Conservation (phyloP, 2,888 invertebrate genomes). For the Andrena dorsata region DNA sequence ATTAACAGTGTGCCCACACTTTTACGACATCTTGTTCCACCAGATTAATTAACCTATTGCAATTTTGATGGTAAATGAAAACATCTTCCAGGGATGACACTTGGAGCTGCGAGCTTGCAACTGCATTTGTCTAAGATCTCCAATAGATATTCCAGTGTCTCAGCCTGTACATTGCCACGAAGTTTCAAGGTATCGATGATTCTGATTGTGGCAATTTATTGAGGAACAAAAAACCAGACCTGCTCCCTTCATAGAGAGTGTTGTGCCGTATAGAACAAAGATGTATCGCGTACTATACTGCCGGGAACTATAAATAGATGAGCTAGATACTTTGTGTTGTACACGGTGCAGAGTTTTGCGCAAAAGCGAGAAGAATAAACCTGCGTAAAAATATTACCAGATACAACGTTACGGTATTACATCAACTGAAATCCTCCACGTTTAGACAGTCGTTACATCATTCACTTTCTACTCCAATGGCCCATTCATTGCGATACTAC, state of each 20-base stretch:
- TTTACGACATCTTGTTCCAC: no score
- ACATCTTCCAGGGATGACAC: no score
- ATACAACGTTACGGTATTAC: constrained; percentile 1
- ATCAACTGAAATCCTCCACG: neutral
- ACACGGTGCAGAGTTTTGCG: constrained; percentile 36
- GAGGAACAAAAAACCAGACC: no score
- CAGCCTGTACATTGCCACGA: neutral
- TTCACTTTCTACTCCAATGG: neutral
- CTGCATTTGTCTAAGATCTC: no score
- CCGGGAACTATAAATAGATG: constrained; percentile 62
- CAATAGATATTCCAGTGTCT: no score
- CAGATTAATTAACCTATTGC: no score
- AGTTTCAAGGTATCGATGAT: neutral
- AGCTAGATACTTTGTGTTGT: constrained; percentile 64
- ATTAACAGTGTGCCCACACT: no score
- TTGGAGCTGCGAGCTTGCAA: no score
- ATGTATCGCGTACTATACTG: constrained; percentile 31
- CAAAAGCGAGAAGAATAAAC: constrained; percentile 31
- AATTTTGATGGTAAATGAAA: no score
- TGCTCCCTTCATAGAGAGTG: neutral
- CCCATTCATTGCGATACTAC: no score
- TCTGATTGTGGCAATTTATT: neutral
- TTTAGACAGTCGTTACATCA: neutral
- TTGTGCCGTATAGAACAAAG: neutral
- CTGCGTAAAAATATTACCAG: constrained; percentile 38